Evolutionary conservation across 2,113 vertebrate species (phyloP), one percentile per base, ranked within the genome.

Genomic region (Paraplagusia blochii): DNA sequence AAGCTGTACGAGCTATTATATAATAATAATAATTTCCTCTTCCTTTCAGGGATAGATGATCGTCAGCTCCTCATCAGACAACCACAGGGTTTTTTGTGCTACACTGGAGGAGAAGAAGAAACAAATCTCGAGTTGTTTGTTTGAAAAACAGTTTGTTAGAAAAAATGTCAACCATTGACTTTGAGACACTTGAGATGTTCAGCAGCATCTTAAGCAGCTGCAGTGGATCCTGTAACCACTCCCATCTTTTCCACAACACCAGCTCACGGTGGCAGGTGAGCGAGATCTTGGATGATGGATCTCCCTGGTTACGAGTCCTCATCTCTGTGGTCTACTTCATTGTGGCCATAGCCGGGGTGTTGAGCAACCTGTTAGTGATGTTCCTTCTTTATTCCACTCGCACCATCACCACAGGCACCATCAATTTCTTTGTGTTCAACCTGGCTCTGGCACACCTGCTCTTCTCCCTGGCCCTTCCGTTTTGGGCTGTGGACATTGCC

Each of bases 391-490:
- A 83, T 61, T 84, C 75, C 0, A 89, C 84, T 44, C 83, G 46
- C 71, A 85, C 85, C 60, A 84, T 85, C 66, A 73, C 64, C 35
- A 83, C 70, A 1, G 88, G 88, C 60, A 85, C 77, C 58, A 84
- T 90, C 58, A 91, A 89, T 36, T 82, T 88, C 70, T 88, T 90
- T 46, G 85, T 90, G 22, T 88, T 91, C 58, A 88, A 88, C 74
- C 44, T 92, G 59, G 87, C 90, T 9, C 35, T 89, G 59, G 86
- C 89, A 3, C 84, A 91, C 43, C 55, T 91, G 17, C 79, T 90
- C 13, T 89, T 91, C 54, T 90, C 89, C 7, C 39, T 90, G 43
- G 87, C 85, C 0, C 66, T 92, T 56, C 89, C 89, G 0, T 91
- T 92, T 29, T 91, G 90, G 90, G 89, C 89, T 0, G 53, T 82